Conservation (phyloP, 2,888 invertebrate genomes). For the Spicauda simplicius region DNA sequence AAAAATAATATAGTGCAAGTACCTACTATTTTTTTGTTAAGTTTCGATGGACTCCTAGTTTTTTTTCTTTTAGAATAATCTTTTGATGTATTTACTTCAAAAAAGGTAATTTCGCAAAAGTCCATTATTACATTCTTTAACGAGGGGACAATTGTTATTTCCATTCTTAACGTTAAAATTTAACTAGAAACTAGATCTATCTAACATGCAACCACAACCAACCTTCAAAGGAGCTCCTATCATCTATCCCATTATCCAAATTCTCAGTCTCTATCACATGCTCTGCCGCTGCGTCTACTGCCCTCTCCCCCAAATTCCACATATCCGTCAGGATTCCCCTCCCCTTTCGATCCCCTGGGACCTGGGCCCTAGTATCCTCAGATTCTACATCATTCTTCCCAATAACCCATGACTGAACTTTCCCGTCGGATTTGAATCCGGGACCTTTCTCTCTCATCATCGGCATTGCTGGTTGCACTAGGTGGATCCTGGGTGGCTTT, state of each 20-base stretch:
- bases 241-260: conserved; percentile 65
- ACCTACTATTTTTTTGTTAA: no score
- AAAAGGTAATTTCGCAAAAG: no score
- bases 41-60: no score
- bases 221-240: conserved; percentile 72
- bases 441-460: conserved; percentile 71
- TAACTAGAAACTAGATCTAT: not conserved
- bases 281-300: conserved; percentile 67
- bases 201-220: conserved; percentile 30
- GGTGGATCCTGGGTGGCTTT: conserved; percentile 73
- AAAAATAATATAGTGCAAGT: no score
- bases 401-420: conserved; percentile 70
- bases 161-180: no score
- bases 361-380: not conserved
- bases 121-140: no score
- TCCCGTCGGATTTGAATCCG: conserved; percentile 48
- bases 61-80: no score
- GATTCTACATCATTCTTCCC: conserved; percentile 45
- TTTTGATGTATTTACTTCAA: no score
- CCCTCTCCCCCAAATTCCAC: conserved; percentile 66
- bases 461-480: conserved; percentile 64
- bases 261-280: conserved; percentile 67
- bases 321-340: conserved; percentile 61
- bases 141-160: no score
- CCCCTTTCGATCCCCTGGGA: conserved; percentile 44